These are phyloP conservation scores for Megaceryle torquata DNA, from an alignment of 2,113 vertebrate species.

Conservation along the genomic window DNA sequence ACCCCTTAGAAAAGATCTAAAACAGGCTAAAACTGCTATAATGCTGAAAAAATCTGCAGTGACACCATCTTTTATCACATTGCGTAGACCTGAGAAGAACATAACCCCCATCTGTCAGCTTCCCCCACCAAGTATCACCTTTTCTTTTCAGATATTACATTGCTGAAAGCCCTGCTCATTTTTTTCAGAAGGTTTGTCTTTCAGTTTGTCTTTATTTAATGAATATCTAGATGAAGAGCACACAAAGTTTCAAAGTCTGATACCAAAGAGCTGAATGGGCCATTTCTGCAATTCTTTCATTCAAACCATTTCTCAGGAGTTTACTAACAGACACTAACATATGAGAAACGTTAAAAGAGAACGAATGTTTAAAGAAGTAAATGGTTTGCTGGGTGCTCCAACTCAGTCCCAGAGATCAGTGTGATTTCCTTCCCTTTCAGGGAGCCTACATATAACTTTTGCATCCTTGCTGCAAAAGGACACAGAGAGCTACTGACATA, in stretches of 20 bases:
- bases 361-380: not conserved
- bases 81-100: not conserved
- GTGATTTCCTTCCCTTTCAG: not conserved
- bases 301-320: not conserved
- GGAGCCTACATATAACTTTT: not conserved
- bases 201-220: not conserved
- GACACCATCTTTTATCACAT: not conserved
- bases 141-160: not conserved
- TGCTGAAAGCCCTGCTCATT: not conserved
- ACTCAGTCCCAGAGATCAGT: not conserved
- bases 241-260: not conserved
- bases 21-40: not conserved
- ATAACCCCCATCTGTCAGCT: not conserved
- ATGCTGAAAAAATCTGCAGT: not conserved
- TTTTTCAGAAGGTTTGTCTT: not conserved
- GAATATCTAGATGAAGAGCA: not conserved
- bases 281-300: not conserved
- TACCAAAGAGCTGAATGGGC: not conserved
- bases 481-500: not conserved
- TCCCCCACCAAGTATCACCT: not conserved
- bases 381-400: not conserved
- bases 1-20: not conserved
- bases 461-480: not conserved
- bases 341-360: not conserved
- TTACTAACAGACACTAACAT: not conserved